Base-by-base conservation (phyloP, 2,797 vertebrate species). In the Darevskia mixta region DNA sequence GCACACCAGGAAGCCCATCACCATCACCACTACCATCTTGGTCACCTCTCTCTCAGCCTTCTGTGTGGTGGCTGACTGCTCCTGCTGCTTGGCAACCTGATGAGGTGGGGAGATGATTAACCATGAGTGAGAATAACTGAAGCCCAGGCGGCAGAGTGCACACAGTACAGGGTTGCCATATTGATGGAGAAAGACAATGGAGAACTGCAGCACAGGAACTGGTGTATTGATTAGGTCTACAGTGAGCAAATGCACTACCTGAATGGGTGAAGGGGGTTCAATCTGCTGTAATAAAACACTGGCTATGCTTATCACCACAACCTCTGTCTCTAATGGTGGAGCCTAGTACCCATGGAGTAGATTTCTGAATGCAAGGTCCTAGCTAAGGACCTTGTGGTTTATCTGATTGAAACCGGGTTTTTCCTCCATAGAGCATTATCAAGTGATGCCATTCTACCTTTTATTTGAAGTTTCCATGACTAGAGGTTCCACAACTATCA, bases 21-120 rank as follows among this genome's bases (percentile, higher is more conserved):
- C 96, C 97, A 97, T 97, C 88, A 97, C 80, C 2, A 97, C 93
- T 87, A 97, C 97, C 98, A 97, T 97, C 93, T 93, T 96, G 79
- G 96, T 97, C 83, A 98, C 97, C 93, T 97, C 97, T 85, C 77
- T 93, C 92, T 98, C 97, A 4, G 97, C 97, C 90, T 97, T 97
- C 95, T 97, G 97, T 29, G 97, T 97, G 20, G 96, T 97, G 69
- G 92, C 97, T 5, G 97, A 97, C 88, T 97, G 97, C n/a, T 97
- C 95, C 84, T 98, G 97, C 90, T 95, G 96, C 94, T 95, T 96
- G 1, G 97, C 97, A 80, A 97, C 97, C 97, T 94, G 79, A 23
- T 35, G 29, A 43, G 45, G 61, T 29, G n/a, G 49, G 27, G 61
- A 73, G 79, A 78, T 4, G 41, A 83, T 15, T 29, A 43, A 17